Evolutionary conservation across 1,140 invertebrate genomes (phyloP).

Genomic region (Trichonephila inaurata): DNA sequence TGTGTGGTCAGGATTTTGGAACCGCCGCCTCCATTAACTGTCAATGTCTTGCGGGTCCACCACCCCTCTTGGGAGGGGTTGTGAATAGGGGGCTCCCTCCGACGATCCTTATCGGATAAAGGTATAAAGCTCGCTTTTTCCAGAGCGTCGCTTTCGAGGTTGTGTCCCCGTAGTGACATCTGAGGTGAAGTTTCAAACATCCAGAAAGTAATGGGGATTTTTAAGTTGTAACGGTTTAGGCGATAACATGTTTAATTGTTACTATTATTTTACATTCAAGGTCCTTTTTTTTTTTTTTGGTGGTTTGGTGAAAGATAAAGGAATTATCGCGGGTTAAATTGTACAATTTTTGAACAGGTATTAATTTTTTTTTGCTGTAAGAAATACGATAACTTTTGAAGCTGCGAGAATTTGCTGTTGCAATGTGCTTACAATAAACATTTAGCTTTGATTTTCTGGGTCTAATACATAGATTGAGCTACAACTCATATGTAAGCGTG

Average conservation of each 20-base stretch:
- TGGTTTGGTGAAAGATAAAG: no score
- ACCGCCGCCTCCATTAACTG: slow-evolving; percentile 71
- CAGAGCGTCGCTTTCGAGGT: slow-evolving; percentile 16
- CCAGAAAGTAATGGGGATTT: not conserved
- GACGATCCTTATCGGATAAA: slow-evolving; percentile 48
- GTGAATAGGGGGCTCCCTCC: slow-evolving; percentile 7
- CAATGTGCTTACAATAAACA: no score
- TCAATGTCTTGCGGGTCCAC: slow-evolving; percentile 29
- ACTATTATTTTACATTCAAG: no score
- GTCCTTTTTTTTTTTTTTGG: no score
- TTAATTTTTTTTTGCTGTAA: no score
- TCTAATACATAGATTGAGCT: no score
- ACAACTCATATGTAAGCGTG: no score
- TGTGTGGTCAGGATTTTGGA: slow-evolving; percentile 69
- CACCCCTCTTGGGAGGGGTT: not conserved
- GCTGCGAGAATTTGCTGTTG: no score
- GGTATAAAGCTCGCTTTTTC: slow-evolving; percentile 10
- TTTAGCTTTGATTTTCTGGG: no score
- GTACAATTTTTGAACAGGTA: no score
- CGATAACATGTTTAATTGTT: not conserved
- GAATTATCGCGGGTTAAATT: no score
- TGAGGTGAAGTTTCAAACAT: not conserved
- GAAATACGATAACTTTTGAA: no score
- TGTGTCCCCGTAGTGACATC: not conserved
- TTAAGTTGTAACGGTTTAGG: not conserved